A percentile compares a stretch with the other conserved stretches of the same genome.
Evolutionary conservation across 2,113 vertebrate genomes (phyloP).

Genomic region (Anolis carolinensis): DNA sequence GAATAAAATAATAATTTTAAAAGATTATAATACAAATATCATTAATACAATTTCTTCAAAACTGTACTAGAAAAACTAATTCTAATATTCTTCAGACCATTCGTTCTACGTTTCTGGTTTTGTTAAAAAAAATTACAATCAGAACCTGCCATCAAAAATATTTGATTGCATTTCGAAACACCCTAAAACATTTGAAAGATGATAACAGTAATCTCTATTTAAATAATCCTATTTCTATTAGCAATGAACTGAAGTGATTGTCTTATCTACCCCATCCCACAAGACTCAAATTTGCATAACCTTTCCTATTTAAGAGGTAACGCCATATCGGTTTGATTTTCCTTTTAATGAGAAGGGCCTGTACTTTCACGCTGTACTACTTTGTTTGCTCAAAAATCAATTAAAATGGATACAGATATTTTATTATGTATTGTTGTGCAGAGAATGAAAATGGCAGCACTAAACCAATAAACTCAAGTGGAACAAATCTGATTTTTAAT

Average conservation of each 20-base stretch:
- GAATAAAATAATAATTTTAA: too few relatives aligned
- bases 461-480: neutral
- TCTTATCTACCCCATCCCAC: neutral
- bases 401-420: constrained; percentile 16
- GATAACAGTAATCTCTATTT: neutral
- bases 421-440: neutral
- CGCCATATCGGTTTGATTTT: neutral
- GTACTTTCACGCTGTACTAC: neutral
- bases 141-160: neutral
- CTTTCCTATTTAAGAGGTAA: neutral
- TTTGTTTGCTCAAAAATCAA: neutral
- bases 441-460: neutral
- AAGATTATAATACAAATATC: too few relatives aligned
- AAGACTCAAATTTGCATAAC: neutral
- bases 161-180: neutral
- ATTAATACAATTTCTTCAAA: too few relatives aligned
- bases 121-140: neutral
- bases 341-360: neutral
- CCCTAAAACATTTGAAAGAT: neutral
- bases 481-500: constrained; percentile 25
- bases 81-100: neutral
- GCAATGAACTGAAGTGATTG: neutral
- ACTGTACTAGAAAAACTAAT: neutral
- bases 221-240: neutral
- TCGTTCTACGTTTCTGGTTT: neutral